A percentile compares a stretch with the other conserved stretches of the same genome.
Evolutionary conservation across 2,113 vertebrate species (phyloP).

Genomic region (Chionodraco myersi): DNA sequence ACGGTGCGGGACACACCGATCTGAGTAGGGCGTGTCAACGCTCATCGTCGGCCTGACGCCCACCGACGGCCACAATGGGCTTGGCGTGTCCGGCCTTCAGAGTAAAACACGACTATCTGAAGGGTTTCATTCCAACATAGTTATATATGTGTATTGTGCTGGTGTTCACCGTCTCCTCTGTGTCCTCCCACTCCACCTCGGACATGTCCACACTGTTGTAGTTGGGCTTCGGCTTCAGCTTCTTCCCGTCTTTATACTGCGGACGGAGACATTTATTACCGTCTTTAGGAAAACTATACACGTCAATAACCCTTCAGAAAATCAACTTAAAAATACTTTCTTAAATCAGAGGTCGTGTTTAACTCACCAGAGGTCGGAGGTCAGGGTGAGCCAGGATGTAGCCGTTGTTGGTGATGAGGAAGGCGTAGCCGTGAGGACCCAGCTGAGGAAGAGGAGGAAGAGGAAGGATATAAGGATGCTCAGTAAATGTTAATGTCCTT

Average conservation of each 20-base stretch:
- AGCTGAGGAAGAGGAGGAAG: constrained; percentile 82
- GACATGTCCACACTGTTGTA: constrained; percentile 98
- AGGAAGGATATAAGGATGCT: background rate
- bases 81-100: too few relatives aligned
- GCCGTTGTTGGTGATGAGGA: constrained; percentile 96
- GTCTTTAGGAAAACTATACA: constrained; percentile 23
- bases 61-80: too few relatives aligned
- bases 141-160: too few relatives aligned
- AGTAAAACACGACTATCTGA: too few relatives aligned
- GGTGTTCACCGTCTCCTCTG: constrained; percentile 84
- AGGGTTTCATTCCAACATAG: too few relatives aligned
- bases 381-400: constrained; percentile 97
- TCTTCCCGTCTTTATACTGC: constrained; percentile 95
- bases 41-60: too few relatives aligned
- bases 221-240: constrained; percentile 93
- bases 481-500: too few relatives aligned
- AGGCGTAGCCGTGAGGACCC: constrained; percentile 95
- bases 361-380: constrained; percentile 92
- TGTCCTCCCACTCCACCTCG: constrained; percentile 96
- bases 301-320: too few relatives aligned
- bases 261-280: constrained; percentile 25
- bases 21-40: too few relatives aligned
- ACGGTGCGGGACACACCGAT: too few relatives aligned
- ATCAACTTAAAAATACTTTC: too few relatives aligned
- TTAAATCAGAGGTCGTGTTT: background rate